phyloP scores from a whole-genome alignment of 2,113 vertebrate species.

The Oreotrochilus melanogaster region DNA sequence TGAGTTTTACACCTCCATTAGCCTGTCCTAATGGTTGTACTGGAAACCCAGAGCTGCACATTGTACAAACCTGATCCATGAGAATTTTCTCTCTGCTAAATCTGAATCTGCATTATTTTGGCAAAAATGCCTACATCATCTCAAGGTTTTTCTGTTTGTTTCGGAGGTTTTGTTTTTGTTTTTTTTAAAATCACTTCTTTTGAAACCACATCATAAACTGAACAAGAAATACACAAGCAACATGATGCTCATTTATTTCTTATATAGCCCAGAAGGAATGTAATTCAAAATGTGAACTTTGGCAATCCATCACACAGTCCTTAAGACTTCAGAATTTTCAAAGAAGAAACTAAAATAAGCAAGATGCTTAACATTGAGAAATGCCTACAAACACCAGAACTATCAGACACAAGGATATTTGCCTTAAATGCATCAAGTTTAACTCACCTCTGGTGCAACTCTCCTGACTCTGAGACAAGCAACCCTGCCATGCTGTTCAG shows the following conservation, averaged over 20 bases:
- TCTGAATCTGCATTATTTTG: neutral
- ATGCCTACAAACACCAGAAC: neutral
- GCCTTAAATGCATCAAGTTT: neutral
- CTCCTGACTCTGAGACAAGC: neutral
- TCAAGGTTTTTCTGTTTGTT: neutral
- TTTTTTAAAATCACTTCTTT: neutral
- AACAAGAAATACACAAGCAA: constrained; percentile 37
- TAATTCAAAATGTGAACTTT: constrained; percentile 46
- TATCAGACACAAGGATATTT: neutral
- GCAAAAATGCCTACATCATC: neutral
- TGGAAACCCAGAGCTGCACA: neutral
- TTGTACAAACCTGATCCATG: accelerated
- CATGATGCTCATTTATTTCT: constrained; percentile 52
- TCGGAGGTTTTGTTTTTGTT: too few species aligned
- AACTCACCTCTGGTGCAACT: neutral
- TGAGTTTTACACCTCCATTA: neutral
- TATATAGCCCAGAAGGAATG: constrained; percentile 43
- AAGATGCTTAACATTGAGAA: neutral
- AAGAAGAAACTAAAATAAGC: constrained; percentile 10
- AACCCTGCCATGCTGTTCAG: neutral
- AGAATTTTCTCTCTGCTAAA: neutral
- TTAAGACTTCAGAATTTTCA: constrained; percentile 34
- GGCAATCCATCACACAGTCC: constrained; percentile 37
- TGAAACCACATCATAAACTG: constrained; percentile 49
- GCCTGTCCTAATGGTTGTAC: neutral